phyloP scores from a whole-genome alignment of 2,888 invertebrate genomes.

The Lycaena phlaeas region DNA sequence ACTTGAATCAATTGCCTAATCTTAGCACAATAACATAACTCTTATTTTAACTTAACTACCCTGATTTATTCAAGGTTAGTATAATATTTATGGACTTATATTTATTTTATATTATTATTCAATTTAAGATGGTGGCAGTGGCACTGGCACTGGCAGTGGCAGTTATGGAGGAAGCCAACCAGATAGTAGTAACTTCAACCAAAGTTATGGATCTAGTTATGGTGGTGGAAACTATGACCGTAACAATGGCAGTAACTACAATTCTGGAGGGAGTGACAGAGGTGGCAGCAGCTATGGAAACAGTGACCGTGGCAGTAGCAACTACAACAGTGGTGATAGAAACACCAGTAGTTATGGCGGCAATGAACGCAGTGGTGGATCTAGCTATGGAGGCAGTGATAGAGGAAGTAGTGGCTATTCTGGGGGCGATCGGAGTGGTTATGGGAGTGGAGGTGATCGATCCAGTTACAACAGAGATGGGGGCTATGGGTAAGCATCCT shows the following conservation, averaged over 20 bases:
- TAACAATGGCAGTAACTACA: conserved; percentile 38
- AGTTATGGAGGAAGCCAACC: conserved; percentile 40
- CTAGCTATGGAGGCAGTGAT: conserved; percentile 51
- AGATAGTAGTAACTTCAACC: conserved; percentile 43
- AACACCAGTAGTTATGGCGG: conserved; percentile 49
- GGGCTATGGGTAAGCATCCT: conserved; percentile 72
- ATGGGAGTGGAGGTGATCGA: conserved; percentile 55
- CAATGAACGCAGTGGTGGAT: conserved; percentile 37
- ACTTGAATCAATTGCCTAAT: too few species aligned
- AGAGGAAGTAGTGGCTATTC: conserved; percentile 50
- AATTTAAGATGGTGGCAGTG: conserved; percentile 31
- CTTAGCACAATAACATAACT: too few species aligned
- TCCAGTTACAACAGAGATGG: conserved; percentile 69
- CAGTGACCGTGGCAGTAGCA: conserved; percentile 50
- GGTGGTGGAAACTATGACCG: conserved; percentile 40
- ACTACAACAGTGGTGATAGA: conserved; percentile 41
- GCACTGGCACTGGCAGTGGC: conserved; percentile 39
- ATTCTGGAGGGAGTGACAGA: conserved; percentile 47
- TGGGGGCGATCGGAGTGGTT: conserved; percentile 54
- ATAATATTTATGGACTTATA: too few species aligned
- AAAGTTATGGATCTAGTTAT: conserved; percentile 43
- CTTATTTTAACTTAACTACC: too few species aligned
- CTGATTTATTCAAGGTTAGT: too few species aligned
- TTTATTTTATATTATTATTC: too few species aligned
- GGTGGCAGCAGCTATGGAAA: conserved; percentile 47